Conservation (phyloP, 1,140 invertebrate species). For the Scaptodrosophila lebanonensis region DNA sequence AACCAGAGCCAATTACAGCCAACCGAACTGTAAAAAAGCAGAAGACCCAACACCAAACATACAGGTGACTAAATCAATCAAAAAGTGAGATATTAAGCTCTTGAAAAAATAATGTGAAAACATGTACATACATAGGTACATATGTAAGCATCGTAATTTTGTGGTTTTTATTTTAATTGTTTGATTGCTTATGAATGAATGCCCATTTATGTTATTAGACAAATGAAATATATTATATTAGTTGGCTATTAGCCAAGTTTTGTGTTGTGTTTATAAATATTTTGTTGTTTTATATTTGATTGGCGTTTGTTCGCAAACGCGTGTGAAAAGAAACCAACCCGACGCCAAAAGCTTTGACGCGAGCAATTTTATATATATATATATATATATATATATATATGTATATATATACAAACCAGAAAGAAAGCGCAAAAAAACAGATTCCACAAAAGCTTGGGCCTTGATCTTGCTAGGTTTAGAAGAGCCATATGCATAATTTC, state of each 20-base stretch:
- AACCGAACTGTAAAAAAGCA: too few species aligned
- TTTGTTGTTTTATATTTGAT: neutral
- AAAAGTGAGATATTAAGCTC: neutral
- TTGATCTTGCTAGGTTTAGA: slow-evolving; percentile 62
- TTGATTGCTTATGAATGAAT: neutral
- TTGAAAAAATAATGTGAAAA: slow-evolving; percentile 24
- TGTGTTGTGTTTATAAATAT: slow-evolving; percentile 5
- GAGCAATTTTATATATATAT: too few species aligned
- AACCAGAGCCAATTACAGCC: too few species aligned
- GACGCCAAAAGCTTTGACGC: too few species aligned
- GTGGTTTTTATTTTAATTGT: too few species aligned
- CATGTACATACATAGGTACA: slow-evolving; percentile 10
- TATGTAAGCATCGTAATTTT: slow-evolving; percentile 8
- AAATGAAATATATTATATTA: slow-evolving; percentile 34
- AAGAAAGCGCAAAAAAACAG: too few species aligned
- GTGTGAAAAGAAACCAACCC: too few species aligned
- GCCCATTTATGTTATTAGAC: neutral
- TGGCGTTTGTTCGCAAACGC: too few species aligned
- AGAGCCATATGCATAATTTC: neutral
- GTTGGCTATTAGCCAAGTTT: slow-evolving; percentile 56
- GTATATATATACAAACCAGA: too few species aligned
- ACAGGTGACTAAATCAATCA: too few species aligned
- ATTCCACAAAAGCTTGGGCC: slow-evolving; percentile 35
- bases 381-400: too few species aligned
- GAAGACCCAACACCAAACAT: too few species aligned